phyloP scores from a whole-genome alignment of 2,888 invertebrate genomes.

The Ormyrus labotus region DNA sequence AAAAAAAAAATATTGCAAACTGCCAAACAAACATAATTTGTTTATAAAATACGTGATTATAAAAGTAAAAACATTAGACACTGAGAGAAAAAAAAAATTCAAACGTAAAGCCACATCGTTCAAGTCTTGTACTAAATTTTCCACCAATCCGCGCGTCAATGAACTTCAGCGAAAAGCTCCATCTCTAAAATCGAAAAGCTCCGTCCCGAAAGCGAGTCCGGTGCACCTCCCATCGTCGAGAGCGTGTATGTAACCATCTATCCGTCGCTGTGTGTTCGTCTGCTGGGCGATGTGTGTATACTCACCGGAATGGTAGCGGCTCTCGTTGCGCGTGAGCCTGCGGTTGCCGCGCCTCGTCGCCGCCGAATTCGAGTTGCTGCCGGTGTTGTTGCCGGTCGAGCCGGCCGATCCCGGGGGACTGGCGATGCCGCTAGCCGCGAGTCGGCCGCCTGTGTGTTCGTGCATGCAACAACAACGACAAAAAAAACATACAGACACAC shows the following conservation, averaged over 20 bases:
- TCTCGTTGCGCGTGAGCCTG: conserved; percentile 94
- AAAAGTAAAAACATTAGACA: too few relatives aligned
- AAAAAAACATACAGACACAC: conserved; percentile 28
- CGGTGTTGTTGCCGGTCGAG: conserved; percentile 73
- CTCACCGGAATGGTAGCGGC: conserved; percentile 97
- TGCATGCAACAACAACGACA: conserved; percentile 77
- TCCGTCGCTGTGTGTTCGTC: not conserved
- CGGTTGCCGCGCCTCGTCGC: conserved; percentile 89
- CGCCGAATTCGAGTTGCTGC: conserved; percentile 72
- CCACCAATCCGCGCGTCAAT: too few relatives aligned
- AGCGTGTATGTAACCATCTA: too few relatives aligned
- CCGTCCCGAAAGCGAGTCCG: too few relatives aligned
- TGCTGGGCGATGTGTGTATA: conserved; percentile 62
- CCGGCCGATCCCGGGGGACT: conserved; percentile 78
- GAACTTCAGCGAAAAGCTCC: too few relatives aligned
- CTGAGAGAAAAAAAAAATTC: not conserved
- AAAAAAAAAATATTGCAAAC: too few relatives aligned
- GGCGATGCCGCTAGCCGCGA: conserved; percentile 72
- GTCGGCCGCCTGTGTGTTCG: conserved; percentile 75
- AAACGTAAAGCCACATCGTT: not conserved
- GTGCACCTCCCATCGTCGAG: too few relatives aligned
- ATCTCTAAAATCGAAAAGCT: too few relatives aligned
- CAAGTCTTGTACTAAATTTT: too few relatives aligned
- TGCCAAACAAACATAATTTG: too few relatives aligned
- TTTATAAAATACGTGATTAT: too few relatives aligned